Percentiles rank a stretch among this genome's conserved stretches.
Conservation (phyloP, 2,113 vertebrate genomes). For the Microtus montanus region DNA sequence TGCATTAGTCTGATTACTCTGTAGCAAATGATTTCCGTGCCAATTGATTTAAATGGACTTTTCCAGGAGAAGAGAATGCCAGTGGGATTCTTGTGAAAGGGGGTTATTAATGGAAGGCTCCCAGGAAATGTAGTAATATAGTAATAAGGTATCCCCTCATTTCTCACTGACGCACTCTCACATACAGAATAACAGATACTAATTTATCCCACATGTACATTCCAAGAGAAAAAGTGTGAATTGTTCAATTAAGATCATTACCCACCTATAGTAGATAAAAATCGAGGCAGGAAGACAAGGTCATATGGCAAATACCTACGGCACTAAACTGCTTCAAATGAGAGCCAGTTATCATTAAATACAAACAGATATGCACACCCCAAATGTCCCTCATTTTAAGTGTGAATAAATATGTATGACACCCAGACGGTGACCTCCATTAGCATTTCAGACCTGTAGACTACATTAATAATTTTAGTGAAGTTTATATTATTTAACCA, state of each 20-base stretch:
- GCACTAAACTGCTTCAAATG: background rate
- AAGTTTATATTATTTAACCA: conserved; percentile 1
- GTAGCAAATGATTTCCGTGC: background rate
- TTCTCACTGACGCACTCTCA: background rate
- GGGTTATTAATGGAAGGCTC: background rate
- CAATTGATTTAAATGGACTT: background rate
- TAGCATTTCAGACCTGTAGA: background rate
- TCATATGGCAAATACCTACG: background rate
- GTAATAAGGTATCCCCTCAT: background rate
- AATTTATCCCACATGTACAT: background rate
- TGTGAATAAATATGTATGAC: background rate
- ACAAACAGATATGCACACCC: background rate
- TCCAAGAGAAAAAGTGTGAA: background rate
- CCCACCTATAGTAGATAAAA: background rate
- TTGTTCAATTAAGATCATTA: background rate
- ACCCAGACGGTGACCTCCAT: background rate
- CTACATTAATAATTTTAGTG: background rate
- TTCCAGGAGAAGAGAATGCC: background rate
- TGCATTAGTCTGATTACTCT: background rate
- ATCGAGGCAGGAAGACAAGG: background rate
- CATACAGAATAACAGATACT: background rate
- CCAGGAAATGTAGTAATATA: background rate
- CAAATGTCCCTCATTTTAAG: background rate
- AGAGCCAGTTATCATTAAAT: conserved; percentile 16
- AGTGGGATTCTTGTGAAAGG: background rate